phyloP scores from a whole-genome alignment of 2,888 invertebrate genomes.

The Arenicola marina region DNA sequence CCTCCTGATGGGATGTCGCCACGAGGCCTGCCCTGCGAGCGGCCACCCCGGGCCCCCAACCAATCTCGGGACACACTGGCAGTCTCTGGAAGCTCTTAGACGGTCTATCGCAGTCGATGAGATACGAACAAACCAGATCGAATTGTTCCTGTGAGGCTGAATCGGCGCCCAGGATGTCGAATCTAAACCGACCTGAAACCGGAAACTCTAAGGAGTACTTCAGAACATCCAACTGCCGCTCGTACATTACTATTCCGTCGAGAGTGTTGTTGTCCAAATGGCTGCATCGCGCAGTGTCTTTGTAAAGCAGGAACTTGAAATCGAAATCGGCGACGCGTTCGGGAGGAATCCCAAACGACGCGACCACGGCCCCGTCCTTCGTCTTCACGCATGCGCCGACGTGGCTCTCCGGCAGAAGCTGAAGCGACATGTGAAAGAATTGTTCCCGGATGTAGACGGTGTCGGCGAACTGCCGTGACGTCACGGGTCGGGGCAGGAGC shows the following conservation, averaged over 20 bases:
- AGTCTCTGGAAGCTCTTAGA: conserved; percentile 46
- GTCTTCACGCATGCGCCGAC: conserved; percentile 41
- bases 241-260: conserved; percentile 52
- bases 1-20: conserved; percentile 48
- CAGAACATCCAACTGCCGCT: conserved; percentile 43
- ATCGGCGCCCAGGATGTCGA: conserved; percentile 57
- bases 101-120: conserved; percentile 44
- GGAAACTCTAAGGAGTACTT: conserved; percentile 47
- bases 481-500: conserved; percentile 42
- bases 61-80: conserved; percentile 54
- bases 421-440: conserved; percentile 49
- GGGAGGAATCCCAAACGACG: conserved; percentile 44
- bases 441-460: conserved; percentile 54
- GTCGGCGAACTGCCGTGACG: conserved; percentile 44
- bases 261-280: conserved; percentile 39
- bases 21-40: conserved; percentile 46
- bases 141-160: conserved; percentile 44
- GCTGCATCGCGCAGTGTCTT: background rate
- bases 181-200: conserved; percentile 47
- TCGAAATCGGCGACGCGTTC: conserved; percentile 40
- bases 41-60: conserved; percentile 53
- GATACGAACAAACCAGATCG: conserved; percentile 53
- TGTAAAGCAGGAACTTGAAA: conserved; percentile 53
- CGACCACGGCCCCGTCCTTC: conserved; percentile 45
- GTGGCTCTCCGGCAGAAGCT: conserved; percentile 37